Evolutionary conservation across 1,140 invertebrate species (phyloP).

Genomic region (Polypedilum vanderplanki): DNA sequence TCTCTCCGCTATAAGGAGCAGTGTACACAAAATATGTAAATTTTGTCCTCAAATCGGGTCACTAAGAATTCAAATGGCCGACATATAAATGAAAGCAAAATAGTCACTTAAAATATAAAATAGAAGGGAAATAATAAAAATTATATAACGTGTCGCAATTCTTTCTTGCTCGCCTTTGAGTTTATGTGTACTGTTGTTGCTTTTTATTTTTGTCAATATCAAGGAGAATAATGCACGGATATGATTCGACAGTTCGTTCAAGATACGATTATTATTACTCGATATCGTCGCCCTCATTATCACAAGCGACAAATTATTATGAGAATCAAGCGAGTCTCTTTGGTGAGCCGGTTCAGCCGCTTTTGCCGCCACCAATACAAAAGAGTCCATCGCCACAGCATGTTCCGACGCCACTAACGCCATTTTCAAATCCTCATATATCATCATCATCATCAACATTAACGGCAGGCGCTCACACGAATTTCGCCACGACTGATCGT

Average conservation of each 20-base stretch:
- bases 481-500: neutral
- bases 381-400: neutral
- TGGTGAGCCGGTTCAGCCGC: neutral
- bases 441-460: neutral
- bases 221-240: neutral
- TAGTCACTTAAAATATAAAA: neutral
- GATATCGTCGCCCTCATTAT: neutral
- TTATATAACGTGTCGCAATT: slow-evolving; percentile 16
- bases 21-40: neutral
- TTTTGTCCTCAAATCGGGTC: slow-evolving; percentile 27
- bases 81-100: slow-evolving; percentile 23
- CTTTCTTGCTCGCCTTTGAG: neutral
- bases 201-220: neutral
- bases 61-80: slow-evolving; percentile 3
- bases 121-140: neutral
- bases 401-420: neutral
- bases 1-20: neutral
- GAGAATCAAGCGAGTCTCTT: slow-evolving; percentile 6
- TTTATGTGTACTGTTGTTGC: neutral
- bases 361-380: slow-evolving; percentile 11
- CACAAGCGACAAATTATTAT: slow-evolving; percentile 10
- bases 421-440: neutral
- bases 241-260: neutral
- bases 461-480: neutral
- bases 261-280: slow-evolving; percentile 4